Base-by-base conservation (phyloP, 1,140 invertebrate species). In the Meloidogyne hapla region DNA sequence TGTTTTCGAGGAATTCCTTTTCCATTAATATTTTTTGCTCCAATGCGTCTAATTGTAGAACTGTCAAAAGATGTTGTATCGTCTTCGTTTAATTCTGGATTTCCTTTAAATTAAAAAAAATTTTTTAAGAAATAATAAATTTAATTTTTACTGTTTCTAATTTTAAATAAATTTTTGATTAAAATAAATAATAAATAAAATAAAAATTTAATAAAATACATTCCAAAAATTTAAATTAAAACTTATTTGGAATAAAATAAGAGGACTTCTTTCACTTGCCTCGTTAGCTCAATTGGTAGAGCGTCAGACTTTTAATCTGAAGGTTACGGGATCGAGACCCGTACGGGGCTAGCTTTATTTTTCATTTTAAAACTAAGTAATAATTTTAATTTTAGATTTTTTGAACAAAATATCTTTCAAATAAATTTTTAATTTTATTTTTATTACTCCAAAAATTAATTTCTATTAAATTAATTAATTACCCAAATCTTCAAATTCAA, bases 401-500 rank as follows among this genome's bases (percentile, higher is more conserved):
- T 42, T 42, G 40, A 2, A 12, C 1, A 9, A 42, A 33, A 33
- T 33, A 33, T 33, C 9, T 33, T 42, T 42, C 12, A 12, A 42
- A 42, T 10, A 42, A 1, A 13, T 42, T 13, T 42, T 42, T 42
- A 0, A 42, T 18, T 48, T 18, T 48, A 48, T 18, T 48, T 48
- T n/a, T n/a, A n/a, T n/a, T n/a, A n/a, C n/a, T n/a, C n/a, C n/a
- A n/a, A n/a, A n/a, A n/a, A n/a, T n/a, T 3, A 48, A 48, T 18
- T 48, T 18, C 3, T 18, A n/a, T 18, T 48, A 18, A 48, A 48
- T 3, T 3, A 48, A 48, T 18, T 48, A 48, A 18, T 18, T 48
- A 70, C 84, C 84, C 15, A 86, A 72, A 66, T 87, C 85, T 66
- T 84, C 77, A 75, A 85, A 87, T 38, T 73, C 25, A 72, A 78